Conservation (phyloP, 2,113 vertebrate species). For the Loxodonta africana region DNA sequence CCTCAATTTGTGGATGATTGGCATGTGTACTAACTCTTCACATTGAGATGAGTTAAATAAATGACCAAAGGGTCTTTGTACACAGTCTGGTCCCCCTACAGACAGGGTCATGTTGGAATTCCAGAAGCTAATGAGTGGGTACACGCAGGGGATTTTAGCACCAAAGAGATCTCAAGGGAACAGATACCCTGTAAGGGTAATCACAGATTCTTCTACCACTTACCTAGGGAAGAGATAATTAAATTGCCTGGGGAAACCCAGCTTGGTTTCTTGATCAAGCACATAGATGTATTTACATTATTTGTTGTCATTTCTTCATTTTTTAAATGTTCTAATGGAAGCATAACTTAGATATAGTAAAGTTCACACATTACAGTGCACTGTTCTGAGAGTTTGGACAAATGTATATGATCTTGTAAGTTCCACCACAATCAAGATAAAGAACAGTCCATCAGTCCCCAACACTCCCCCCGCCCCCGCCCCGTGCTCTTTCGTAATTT, state of each 20-base stretch:
- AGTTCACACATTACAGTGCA: neutral
- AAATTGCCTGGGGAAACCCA: neutral
- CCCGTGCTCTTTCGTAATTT: too few relatives aligned
- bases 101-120: neutral
- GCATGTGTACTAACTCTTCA: neutral
- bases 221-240: neutral
- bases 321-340: neutral
- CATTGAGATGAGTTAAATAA: neutral
- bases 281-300: neutral
- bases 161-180: neutral
- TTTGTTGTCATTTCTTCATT: neutral
- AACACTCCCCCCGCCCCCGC: too few relatives aligned
- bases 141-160: neutral
- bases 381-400: neutral
- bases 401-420: neutral
- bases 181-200: too few relatives aligned
- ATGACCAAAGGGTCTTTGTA: neutral
- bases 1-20: neutral
- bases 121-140: neutral
- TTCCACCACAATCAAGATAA: neutral
- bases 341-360: neutral
- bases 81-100: neutral
- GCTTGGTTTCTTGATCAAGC: neutral
- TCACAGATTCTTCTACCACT: neutral
- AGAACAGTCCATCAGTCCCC: neutral